Percentiles rank a stretch among this genome's conserved stretches.
Conservation (phyloP, 2,113 vertebrate genomes). For the Struthio camelus region DNA sequence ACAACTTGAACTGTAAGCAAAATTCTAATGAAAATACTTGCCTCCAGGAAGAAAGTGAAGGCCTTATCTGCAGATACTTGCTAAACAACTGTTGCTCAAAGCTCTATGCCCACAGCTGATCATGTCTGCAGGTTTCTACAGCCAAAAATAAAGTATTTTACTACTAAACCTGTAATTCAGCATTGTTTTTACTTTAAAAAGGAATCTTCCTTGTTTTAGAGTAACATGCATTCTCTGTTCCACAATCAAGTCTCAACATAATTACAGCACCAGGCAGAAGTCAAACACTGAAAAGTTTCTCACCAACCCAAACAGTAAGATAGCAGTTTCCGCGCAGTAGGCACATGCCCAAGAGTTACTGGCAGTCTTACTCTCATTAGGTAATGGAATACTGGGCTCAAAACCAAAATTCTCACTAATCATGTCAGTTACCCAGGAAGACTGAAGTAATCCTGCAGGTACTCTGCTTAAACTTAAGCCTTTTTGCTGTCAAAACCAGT, state of each 20-base stretch:
- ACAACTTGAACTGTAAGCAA: background rate
- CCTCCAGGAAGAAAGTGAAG: background rate
- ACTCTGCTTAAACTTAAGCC: background rate
- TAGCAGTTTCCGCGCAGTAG: background rate
- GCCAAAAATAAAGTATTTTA: background rate
- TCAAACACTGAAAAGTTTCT: background rate
- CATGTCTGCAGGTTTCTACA: accelerated
- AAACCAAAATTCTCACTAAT: background rate
- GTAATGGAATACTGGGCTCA: background rate
- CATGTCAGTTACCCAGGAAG: background rate
- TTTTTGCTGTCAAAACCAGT: background rate
- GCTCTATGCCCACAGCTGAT: background rate
- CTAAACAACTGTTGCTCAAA: background rate
- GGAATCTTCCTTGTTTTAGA: background rate
- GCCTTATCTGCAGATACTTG: background rate
- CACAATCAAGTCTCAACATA: background rate
- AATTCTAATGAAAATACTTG: background rate
- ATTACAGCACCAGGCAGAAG: background rate
- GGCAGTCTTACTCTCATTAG: background rate
- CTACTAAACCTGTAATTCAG: background rate
- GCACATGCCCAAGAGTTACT: background rate
- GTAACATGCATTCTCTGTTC: background rate
- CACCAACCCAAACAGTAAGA: background rate
- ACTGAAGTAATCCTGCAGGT: background rate
- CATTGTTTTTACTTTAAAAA: background rate